Conservation (phyloP, 2,797 vertebrate genomes). For the Thaleichthys pacificus region DNA sequence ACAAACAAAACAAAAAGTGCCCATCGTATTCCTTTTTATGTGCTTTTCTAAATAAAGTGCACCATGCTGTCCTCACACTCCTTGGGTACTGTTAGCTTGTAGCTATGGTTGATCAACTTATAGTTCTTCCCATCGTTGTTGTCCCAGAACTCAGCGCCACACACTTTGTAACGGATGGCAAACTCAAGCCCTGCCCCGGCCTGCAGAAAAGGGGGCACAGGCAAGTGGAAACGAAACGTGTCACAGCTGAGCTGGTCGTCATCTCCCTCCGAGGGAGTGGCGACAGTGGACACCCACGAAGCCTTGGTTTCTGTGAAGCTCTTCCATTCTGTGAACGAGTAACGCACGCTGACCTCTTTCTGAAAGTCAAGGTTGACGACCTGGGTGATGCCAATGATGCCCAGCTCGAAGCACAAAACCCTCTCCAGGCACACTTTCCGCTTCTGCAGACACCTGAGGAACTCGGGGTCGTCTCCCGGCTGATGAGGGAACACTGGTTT, state of each 20-base stretch:
- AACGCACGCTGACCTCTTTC: slow-evolving; percentile 85
- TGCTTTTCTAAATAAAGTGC: slow-evolving; percentile 83
- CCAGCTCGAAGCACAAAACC: slow-evolving; percentile 86
- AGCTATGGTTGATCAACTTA: slow-evolving; percentile 84
- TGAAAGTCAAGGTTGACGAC: slow-evolving; percentile 90
- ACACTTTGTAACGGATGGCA: slow-evolving; percentile 85
- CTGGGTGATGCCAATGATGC: slow-evolving; percentile 85
- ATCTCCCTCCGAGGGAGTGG: slow-evolving; percentile 53
- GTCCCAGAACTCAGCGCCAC: slow-evolving; percentile 89
- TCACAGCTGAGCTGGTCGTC: slow-evolving; percentile 71
- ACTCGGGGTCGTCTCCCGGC: slow-evolving; percentile 80
- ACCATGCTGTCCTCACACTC: slow-evolving; percentile 96
- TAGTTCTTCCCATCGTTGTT: slow-evolving; percentile 91
- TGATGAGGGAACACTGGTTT: slow-evolving; percentile 85
- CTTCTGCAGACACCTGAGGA: slow-evolving; percentile 73
- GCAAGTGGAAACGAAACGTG: slow-evolving; percentile 88
- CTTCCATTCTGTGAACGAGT: slow-evolving; percentile 90
- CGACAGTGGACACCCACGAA: slow-evolving; percentile 76
- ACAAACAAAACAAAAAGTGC: background rate
- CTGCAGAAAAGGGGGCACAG: slow-evolving; percentile 87
- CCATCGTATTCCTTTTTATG: background rate
- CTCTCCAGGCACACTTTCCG: slow-evolving; percentile 89
- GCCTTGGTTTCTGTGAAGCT: slow-evolving; percentile 80
- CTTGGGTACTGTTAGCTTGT: slow-evolving; percentile 86
- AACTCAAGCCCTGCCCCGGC: slow-evolving; percentile 87